Evolutionary conservation across 1,140 invertebrate species (phyloP).

Genomic region (Diprion similis): DNA sequence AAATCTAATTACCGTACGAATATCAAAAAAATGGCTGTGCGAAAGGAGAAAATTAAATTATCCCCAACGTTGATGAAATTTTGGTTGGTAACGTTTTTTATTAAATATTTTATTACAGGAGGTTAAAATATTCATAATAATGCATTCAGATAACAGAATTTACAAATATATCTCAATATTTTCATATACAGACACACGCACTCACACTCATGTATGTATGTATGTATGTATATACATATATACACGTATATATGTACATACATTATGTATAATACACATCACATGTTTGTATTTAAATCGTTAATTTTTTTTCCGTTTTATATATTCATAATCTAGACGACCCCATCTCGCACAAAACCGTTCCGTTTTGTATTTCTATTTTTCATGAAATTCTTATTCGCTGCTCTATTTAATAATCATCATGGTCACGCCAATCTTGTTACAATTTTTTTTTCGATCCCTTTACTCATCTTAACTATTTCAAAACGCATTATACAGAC

Average conservation of each 20-base stretch:
- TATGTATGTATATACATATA: constrained; percentile 49
- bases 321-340: constrained; percentile 49
- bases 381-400: not conserved
- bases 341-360: constrained; percentile 42
- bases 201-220: constrained; percentile 40
- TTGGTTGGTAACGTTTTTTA: constrained; percentile 58
- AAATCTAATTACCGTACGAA: too few species aligned
- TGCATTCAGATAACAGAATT: constrained; percentile 60
- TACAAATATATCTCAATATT: constrained; percentile 61
- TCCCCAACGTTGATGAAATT: constrained; percentile 16
- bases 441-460: not conserved
- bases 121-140: constrained; percentile 61
- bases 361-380: not conserved
- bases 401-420: not conserved
- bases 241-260: constrained; percentile 27
- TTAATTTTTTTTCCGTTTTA: constrained; percentile 28
- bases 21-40: too few species aligned
- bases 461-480: not conserved
- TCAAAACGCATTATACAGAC: constrained; percentile 1
- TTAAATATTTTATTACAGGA: constrained; percentile 61
- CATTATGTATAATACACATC: constrained; percentile 36
- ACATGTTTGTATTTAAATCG: constrained; percentile 37
- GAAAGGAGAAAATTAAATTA: too few species aligned
- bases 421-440: not conserved
- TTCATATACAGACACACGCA: constrained; percentile 43